Evolutionary conservation across 2,797 vertebrate genomes (phyloP).

Genomic region (Macropodus opercularis): DNA sequence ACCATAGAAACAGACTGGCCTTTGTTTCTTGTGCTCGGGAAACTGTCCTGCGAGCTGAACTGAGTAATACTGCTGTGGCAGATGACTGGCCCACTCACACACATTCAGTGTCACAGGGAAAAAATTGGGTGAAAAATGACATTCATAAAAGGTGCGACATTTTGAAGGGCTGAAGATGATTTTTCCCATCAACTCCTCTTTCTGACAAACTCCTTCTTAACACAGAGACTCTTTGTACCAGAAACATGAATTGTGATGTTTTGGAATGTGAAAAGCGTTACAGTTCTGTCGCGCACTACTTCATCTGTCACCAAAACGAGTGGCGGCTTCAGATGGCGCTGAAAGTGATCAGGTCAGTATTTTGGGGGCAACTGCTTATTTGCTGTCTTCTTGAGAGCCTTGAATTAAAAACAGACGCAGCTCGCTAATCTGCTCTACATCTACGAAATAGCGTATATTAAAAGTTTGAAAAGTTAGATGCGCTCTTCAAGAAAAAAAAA

Average conservation of each 20-base stretch:
- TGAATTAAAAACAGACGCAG: background rate
- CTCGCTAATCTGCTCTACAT: background rate
- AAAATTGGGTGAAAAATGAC: slow-evolving; percentile 59
- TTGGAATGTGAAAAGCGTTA: slow-evolving; percentile 5
- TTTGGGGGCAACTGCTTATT: background rate
- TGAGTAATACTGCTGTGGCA: slow-evolving; percentile 73
- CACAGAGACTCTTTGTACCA: slow-evolving; percentile 13
- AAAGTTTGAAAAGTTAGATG: slow-evolving; percentile 7
- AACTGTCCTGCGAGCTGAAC: slow-evolving; percentile 74
- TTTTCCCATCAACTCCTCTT: slow-evolving; percentile 48
- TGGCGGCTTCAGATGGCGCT: background rate
- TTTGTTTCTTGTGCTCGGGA: slow-evolving; percentile 75
- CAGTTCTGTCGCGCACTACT: background rate
- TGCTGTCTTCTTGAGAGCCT: background rate
- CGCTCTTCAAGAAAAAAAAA: slow-evolving; percentile 33
- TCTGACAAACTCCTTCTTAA: slow-evolving; percentile 45
- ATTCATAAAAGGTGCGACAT: slow-evolving; percentile 71
- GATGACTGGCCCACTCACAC: slow-evolving; percentile 74
- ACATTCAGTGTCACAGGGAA: slow-evolving; percentile 46
- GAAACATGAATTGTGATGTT: slow-evolving; percentile 17
- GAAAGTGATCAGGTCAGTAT: background rate
- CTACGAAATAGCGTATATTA: background rate
- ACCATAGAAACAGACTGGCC: slow-evolving; percentile 78
- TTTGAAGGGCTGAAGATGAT: slow-evolving; percentile 49
- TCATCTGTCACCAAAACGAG: background rate